Evolutionary conservation across 1,140 invertebrate genomes (phyloP).

Genomic region (Aphaenogaster ashmeadi): DNA sequence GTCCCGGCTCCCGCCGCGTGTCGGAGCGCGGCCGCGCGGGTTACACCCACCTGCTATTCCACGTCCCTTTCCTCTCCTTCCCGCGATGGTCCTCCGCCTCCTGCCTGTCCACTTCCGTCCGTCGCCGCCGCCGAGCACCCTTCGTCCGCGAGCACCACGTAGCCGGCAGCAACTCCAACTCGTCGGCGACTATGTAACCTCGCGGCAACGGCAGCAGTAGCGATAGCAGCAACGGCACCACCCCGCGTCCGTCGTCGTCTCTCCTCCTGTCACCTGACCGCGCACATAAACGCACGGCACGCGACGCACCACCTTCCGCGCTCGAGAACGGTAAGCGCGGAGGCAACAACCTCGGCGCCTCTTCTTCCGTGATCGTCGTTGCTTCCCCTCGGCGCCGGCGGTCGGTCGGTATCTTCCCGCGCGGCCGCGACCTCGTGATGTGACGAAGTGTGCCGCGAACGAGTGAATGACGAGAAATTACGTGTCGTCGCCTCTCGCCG

Average conservation of each 20-base stretch:
- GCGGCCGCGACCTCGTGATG: slow-evolving; percentile 5
- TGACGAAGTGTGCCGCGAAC: slow-evolving; percentile 33
- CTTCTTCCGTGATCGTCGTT: slow-evolving; percentile 47
- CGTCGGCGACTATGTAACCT: slow-evolving; percentile 1
- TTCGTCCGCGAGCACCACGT: neutral
- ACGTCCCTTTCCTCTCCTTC: slow-evolving; percentile 7
- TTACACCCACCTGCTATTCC: slow-evolving; percentile 77
- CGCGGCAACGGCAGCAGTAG: neutral
- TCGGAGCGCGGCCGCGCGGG: neutral
- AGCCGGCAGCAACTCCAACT: slow-evolving; percentile 13
- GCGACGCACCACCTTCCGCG: slow-evolving; percentile 38
- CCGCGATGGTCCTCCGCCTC: neutral
- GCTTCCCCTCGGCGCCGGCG: neutral
- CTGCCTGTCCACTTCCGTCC: neutral
- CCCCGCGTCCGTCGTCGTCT: slow-evolving; percentile 4
- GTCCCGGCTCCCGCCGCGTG: neutral
- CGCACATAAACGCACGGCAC: slow-evolving; percentile 69
- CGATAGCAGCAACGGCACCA: neutral
- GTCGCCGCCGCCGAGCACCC: slow-evolving; percentile 25
- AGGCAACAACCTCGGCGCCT: slow-evolving; percentile 40
- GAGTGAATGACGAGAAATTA: neutral
- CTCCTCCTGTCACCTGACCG: slow-evolving; percentile 72
- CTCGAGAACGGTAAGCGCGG: slow-evolving; percentile 26
- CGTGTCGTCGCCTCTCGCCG: slow-evolving; percentile 13
- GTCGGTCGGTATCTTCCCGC: neutral